Evolutionary conservation across 1,140 invertebrate species (phyloP).

Genomic region (Cyclina sinensis): DNA sequence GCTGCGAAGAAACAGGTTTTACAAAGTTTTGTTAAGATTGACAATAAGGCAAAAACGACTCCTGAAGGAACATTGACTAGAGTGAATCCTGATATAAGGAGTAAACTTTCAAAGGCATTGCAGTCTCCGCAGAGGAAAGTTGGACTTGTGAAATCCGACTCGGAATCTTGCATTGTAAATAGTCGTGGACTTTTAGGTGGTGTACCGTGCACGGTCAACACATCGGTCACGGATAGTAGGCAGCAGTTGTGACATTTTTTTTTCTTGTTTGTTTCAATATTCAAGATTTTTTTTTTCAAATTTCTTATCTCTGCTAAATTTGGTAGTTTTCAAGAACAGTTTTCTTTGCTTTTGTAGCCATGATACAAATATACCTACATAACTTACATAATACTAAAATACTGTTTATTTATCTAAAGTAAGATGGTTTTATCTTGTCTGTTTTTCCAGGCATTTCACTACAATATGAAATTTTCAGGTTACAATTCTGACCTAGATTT

Average conservation of each 20-base stretch:
- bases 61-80: constrained; percentile 60
- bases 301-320: too few relatives aligned
- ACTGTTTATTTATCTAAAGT: too few relatives aligned
- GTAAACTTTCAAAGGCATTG: constrained; percentile 55
- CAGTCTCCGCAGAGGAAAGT: constrained; percentile 58
- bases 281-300: too few relatives aligned
- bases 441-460: too few relatives aligned
- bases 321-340: too few relatives aligned
- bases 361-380: too few relatives aligned
- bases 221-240: neutral
- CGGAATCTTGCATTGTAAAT: neutral
- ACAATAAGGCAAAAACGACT: neutral
- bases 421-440: too few relatives aligned
- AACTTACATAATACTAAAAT: too few relatives aligned
- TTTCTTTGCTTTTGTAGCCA: too few relatives aligned
- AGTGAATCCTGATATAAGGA: constrained; percentile 59
- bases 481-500: too few relatives aligned
- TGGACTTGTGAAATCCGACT: neutral
- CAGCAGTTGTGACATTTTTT: constrained; percentile 13
- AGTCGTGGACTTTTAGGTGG: neutral
- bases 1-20: neutral
- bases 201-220: neutral
- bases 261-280: too few relatives aligned
- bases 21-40: neutral
- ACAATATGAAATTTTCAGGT: too few relatives aligned